These are phyloP conservation scores for Apteryx mantelli DNA, from an alignment of 2,113 vertebrate genomes.

Conservation along the genomic window DNA sequence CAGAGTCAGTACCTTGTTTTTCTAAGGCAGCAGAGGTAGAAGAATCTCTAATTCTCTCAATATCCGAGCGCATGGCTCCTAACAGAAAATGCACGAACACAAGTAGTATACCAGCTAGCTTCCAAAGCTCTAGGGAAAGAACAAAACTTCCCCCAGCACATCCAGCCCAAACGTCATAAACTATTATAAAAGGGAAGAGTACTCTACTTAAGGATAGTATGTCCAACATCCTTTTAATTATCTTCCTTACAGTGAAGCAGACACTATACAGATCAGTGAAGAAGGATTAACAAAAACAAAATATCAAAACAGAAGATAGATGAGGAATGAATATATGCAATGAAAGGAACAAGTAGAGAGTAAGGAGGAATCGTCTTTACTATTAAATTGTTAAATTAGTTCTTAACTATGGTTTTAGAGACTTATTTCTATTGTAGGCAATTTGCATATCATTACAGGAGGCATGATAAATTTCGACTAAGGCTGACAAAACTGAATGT, in stretches of 20 bases:
- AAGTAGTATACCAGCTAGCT: not conserved
- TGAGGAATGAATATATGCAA: not conserved
- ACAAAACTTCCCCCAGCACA: not conserved
- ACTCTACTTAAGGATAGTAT: not conserved
- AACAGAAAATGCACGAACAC: not conserved
- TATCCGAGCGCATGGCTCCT: not conserved
- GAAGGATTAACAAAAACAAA: not conserved
- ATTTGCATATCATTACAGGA: not conserved
- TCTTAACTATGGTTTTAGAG: not conserved
- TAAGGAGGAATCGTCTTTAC: not conserved
- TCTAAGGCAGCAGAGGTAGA: not conserved
- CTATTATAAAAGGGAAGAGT: not conserved
- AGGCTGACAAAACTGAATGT: not conserved
- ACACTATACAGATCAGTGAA: not conserved
- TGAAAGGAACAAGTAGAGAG: not conserved
- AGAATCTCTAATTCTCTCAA: not conserved
- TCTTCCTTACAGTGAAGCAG: not conserved
- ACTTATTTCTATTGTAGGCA: not conserved
- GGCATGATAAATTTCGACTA: accelerated
- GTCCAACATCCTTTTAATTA: not conserved
- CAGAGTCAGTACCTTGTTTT: not conserved
- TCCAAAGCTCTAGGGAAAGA: not conserved
- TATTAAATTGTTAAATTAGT: not conserved
- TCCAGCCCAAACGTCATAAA: not conserved
- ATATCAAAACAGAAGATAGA: not conserved